Conservation (phyloP, 2,113 vertebrate species). For the Serilophus lunatus region DNA sequence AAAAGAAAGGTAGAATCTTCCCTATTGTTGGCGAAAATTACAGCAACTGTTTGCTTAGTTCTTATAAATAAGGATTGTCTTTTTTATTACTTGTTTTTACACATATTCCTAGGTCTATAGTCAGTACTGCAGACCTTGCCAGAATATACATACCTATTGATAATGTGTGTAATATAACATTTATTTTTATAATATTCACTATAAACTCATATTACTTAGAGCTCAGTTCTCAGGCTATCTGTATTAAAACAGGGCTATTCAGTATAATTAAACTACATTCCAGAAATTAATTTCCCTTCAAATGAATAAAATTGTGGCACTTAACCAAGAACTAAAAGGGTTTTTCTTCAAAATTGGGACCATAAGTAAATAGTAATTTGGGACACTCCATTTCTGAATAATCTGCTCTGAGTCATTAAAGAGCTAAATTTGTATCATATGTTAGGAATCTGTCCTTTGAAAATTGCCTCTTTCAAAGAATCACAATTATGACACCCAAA, state of each 20-base stretch:
- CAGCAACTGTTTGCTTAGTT: not conserved
- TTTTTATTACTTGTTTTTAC: not conserved
- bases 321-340: not conserved
- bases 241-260: not conserved
- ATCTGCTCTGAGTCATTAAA: not conserved
- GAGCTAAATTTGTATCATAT: not conserved
- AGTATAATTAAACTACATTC: not conserved
- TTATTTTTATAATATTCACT: not conserved
- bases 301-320: not conserved
- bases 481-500: not conserved
- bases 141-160: not conserved
- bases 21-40: not conserved
- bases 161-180: not conserved
- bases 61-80: not conserved
- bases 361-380: not conserved
- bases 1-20: not conserved
- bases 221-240: not conserved
- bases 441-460: not conserved
- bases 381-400: not conserved
- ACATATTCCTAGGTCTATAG: not conserved
- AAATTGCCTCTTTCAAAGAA: not conserved
- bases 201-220: not conserved
- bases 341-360: not conserved
- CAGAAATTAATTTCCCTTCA: not conserved
- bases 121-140: not conserved